Evolutionary conservation across 2,888 invertebrate species (phyloP).

Genomic region (Gnatocerus cornutus): DNA sequence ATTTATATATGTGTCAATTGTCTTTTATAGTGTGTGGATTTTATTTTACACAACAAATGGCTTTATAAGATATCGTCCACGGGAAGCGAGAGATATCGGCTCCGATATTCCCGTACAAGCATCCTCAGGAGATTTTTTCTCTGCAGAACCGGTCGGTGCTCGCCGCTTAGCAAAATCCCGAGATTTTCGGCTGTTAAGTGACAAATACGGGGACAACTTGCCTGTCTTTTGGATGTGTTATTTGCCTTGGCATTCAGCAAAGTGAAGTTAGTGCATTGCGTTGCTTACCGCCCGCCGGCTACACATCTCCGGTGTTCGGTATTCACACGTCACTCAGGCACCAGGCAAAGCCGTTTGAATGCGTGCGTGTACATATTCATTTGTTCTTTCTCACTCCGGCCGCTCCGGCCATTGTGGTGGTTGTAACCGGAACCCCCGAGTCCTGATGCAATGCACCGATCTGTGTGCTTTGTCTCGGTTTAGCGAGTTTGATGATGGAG

Average conservation of each 20-base stretch:
- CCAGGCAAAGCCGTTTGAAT: conserved; percentile 53
- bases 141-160: conserved; percentile 25
- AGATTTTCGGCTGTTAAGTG: conserved; percentile 37
- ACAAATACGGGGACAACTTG: conserved; percentile 36
- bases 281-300: conserved; percentile 42
- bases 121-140: conserved; percentile 21
- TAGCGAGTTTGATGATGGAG: conserved; percentile 46
- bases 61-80: conserved; percentile 37
- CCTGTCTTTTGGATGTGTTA: conserved; percentile 38
- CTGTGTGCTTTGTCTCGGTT: conserved; percentile 53
- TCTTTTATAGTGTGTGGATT: conserved; percentile 51
- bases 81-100: conserved; percentile 39
- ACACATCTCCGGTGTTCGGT: conserved; percentile 52
- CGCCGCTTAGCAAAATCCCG: conserved; percentile 2
- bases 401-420: conserved; percentile 49
- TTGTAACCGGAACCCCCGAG: conserved; percentile 55
- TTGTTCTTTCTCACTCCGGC: conserved; percentile 56
- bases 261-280: conserved; percentile 44
- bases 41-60: conserved; percentile 44
- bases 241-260: conserved; percentile 42
- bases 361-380: conserved; percentile 57
- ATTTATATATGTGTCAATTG: conserved; percentile 57
- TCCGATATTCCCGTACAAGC: conserved; percentile 30
- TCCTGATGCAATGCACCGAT: conserved; percentile 45
- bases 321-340: conserved; percentile 57